These are phyloP conservation scores for Sceliomorpha sp. DNA, from an alignment of 2,888 invertebrate species.

Conservation along the genomic window DNA sequence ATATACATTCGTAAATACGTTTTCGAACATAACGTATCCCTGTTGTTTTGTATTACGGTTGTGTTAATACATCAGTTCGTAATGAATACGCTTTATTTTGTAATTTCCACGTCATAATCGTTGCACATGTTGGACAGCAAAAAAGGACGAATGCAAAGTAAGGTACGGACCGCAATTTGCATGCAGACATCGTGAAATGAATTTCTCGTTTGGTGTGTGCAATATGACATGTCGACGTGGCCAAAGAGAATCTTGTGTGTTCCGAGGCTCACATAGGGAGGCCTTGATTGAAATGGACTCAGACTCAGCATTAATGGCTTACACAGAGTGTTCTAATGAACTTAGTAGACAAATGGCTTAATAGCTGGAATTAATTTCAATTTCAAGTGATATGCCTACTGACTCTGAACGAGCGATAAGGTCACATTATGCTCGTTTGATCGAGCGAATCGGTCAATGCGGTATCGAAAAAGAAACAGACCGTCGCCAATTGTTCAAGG, in stretches of 20 bases:
- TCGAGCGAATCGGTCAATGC: neutral
- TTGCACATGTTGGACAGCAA: neutral
- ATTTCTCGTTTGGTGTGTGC: constrained; percentile 22
- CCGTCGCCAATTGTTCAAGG: neutral
- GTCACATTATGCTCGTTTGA: neutral
- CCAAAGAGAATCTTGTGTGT: constrained; percentile 33
- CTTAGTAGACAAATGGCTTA: constrained; percentile 19
- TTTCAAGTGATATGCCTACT: constrained; percentile 15
- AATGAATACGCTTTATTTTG: neutral
- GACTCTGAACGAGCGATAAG: constrained; percentile 3
- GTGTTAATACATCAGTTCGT: neutral
- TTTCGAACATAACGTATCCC: neutral
- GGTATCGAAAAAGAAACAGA: neutral
- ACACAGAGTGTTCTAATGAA: constrained; percentile 28
- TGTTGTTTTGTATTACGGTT: neutral
- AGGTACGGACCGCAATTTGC: constrained; percentile 13
- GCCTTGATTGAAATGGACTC: constrained; percentile 38
- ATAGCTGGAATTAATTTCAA: constrained; percentile 33
- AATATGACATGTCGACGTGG: constrained; percentile 22
- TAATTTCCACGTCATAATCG: constrained; percentile 3
- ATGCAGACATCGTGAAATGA: constrained; percentile 30
- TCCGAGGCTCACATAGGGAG: constrained; percentile 19
- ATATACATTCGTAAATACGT: too few relatives aligned
- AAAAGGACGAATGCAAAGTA: constrained; percentile 10
- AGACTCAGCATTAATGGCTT: constrained; percentile 40